Percentiles rank a stretch among this genome's conserved stretches.
These are phyloP conservation scores for Molossus alvarezi DNA, from an alignment of 2,797 vertebrate genomes.

Conservation along the genomic window DNA sequence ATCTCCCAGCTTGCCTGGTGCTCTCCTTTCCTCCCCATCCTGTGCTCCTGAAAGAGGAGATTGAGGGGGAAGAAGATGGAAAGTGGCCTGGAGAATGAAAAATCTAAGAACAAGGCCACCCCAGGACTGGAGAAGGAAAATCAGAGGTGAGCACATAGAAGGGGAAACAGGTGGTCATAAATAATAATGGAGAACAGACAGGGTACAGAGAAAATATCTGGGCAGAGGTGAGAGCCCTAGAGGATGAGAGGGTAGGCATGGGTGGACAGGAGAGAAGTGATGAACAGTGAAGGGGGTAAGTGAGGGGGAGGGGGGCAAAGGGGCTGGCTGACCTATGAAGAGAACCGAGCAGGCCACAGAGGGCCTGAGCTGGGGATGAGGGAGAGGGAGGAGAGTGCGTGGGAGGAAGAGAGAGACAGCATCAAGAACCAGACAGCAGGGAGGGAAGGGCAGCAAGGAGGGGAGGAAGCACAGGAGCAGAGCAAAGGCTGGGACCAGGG, in stretches of 20 bases:
- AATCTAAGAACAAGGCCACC: constrained; percentile 41
- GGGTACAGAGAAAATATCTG: neutral
- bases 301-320: neutral
- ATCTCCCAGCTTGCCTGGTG: neutral
- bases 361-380: constrained; percentile 76
- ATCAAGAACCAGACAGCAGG: constrained; percentile 77
- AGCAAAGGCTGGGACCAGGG: constrained; percentile 35
- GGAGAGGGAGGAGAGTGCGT: constrained; percentile 65
- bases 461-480: neutral
- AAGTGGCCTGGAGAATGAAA: neutral
- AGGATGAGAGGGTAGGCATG: neutral
- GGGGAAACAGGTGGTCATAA: constrained; percentile 62
- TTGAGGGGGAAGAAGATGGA: neutral
- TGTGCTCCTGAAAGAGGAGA: neutral
- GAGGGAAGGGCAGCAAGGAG: neutral
- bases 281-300: neutral
- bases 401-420: constrained; percentile 77
- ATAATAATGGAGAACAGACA: neutral
- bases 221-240: neutral
- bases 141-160: neutral
- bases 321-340: neutral
- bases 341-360: constrained; percentile 53
- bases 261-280: neutral
- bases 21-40: neutral
- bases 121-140: neutral